Percentiles rank a stretch among this genome's conserved stretches.
These are phyloP conservation scores for Ctena decussata DNA, from an alignment of 2,888 invertebrate genomes.

Conservation along the genomic window DNA sequence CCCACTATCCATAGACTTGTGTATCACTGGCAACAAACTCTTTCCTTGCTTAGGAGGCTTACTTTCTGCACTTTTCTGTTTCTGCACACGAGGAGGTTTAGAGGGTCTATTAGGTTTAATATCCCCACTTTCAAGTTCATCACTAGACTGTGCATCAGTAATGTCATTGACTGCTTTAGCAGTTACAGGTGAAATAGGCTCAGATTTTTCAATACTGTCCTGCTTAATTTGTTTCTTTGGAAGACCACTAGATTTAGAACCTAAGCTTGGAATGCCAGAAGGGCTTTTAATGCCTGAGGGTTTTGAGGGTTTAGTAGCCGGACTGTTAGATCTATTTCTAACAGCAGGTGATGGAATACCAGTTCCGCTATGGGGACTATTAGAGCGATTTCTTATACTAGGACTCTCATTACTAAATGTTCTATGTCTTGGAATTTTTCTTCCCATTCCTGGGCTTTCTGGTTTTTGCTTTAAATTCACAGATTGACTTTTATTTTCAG, in stretches of 20 bases:
- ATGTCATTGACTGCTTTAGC: conserved; percentile 29
- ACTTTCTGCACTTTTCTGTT: conserved; percentile 59
- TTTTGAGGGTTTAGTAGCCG: conserved; percentile 33
- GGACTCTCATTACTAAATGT: conserved; percentile 30
- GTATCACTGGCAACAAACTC: conserved; percentile 60
- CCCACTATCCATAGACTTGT: conserved; percentile 56
- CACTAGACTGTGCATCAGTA: conserved; percentile 14
- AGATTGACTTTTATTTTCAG: conserved; percentile 11
- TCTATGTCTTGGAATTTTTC: conserved; percentile 41
- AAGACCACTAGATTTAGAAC: conserved; percentile 38
- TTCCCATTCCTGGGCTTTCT: conserved; percentile 43
- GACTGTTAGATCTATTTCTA: conserved; percentile 57
- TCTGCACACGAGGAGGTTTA: conserved; percentile 59
- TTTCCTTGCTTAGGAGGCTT: conserved; percentile 57
- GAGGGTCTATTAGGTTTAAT: conserved; percentile 60
- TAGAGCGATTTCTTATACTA: conserved; percentile 56
- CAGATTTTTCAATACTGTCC: conserved; percentile 5
- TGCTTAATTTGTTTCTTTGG: conserved; percentile 51
- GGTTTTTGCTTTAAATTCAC: conserved; percentile 32
- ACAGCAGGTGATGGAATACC: conserved; percentile 50
- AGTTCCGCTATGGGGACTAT: conserved; percentile 56
- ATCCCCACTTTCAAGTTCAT: conserved; percentile 30
- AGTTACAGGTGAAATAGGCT: background rate
- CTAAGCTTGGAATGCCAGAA: conserved; percentile 30
- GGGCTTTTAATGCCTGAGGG: conserved; percentile 34